Evolutionary conservation across 2,113 vertebrate genomes (phyloP), one percentile per base, ranked within the genome.

Genomic region (Diphyllodes magnificus): DNA sequence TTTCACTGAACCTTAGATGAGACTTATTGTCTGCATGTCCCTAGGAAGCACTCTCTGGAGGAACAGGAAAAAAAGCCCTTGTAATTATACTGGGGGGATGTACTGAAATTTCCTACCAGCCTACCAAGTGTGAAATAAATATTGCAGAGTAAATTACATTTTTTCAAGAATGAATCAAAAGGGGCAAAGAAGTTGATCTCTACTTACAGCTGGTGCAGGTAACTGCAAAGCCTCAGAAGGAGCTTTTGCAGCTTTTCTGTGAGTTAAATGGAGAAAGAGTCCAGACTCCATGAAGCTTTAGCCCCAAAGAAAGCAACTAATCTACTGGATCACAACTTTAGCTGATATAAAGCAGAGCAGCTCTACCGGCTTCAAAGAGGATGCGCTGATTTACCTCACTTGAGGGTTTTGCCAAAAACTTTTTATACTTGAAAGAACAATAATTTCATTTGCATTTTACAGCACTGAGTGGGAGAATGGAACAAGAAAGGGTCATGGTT

Each of bases 1-100:
- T 96, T 92, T 72, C 89, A 90, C 63, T 97, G 70, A 95, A 97
- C 93, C 83, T 88, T 85, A 82, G 87, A 96, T 88, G 77, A 94
- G 85, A 87, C 75, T 95, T 97, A 93, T 86, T 95, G 91, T 94
- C 96, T 97, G 82, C 16, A 5, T 96, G 86, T 93, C 90, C 54
- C 88, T 86, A 96, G 57, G 82, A 96, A 81, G 76, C 81, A 82
- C 63, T 49, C 86, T 76, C 72, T 71, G 54, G 63, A 69, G 65
- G 60, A 73, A 81, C 15, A 81, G 13, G n/a, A 5, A 64, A 70
- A 92, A 80, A 93, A 56, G 3, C 33, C 53, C 23, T 53, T n/a
- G 60, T 84, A 92, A 68, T 81, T 94, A 53, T 15, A 68, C 24
- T 30, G 28, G 47, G 22, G 17, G 64, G 68, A 64, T 25, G 68